Evolutionary conservation across 2,113 vertebrate species (phyloP).

Genomic region (Chlorodrepanis virens): DNA sequence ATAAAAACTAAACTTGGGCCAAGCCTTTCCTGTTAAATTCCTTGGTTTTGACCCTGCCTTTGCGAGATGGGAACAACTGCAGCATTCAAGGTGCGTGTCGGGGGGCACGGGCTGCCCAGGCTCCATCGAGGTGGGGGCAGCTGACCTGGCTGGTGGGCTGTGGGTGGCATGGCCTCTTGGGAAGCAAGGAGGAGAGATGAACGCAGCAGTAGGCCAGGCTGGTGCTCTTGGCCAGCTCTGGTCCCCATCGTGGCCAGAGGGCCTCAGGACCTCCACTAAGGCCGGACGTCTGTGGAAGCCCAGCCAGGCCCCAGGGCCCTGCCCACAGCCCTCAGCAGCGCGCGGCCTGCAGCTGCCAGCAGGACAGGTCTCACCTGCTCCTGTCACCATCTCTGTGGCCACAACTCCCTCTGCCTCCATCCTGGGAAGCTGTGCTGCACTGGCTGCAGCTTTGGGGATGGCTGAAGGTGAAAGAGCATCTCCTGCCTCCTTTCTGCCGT

Average conservation of each 20-base stretch:
- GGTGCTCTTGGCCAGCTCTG: background rate
- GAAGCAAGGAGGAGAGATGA: fast-evolving
- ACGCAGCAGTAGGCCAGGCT: background rate
- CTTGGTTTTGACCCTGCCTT: background rate
- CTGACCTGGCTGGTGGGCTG: background rate
- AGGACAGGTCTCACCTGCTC: fast-evolving
- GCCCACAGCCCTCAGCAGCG: fast-evolving
- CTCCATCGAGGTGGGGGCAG: fast-evolving
- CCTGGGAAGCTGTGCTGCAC: background rate
- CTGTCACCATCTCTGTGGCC: fast-evolving
- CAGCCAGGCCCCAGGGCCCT: fast-evolving
- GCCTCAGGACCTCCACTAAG: fast-evolving
- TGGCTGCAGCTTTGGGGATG: background rate
- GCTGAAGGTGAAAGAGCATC: background rate
- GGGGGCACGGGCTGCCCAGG: fast-evolving
- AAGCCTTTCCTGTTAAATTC: background rate
- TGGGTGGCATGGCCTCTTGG: background rate
- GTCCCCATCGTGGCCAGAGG: fast-evolving
- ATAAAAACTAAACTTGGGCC: background rate
- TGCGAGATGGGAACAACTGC: fast-evolving
- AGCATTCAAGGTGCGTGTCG: fast-evolving
- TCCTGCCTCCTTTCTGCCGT: background rate
- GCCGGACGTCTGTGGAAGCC: fast-evolving
- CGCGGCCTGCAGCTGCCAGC: fast-evolving
- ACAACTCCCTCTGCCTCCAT: background rate